Evolutionary conservation across 2,888 invertebrate species (phyloP).

Genomic region (Tigriopus californicus): DNA sequence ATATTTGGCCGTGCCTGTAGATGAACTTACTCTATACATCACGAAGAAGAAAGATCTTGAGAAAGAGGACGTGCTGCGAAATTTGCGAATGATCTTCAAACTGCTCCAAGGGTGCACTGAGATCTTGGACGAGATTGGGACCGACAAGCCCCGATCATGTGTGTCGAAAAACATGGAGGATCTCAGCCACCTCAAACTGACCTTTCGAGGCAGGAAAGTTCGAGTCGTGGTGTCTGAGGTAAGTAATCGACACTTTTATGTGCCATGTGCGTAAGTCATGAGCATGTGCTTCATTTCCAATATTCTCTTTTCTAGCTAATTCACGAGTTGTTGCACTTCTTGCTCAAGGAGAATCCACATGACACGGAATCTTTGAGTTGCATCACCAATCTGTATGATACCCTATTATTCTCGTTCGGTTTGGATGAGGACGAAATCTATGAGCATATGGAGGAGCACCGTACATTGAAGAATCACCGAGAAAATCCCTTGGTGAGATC

Average conservation of each 20-base stretch:
- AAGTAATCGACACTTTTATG: too few species aligned
- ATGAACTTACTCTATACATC: background rate
- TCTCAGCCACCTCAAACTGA: background rate
- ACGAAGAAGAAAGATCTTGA: background rate
- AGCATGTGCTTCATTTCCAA: background rate
- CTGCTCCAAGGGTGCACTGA: constrained; percentile 5
- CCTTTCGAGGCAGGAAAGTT: background rate
- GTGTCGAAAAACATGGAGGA: background rate
- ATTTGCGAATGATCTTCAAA: background rate
- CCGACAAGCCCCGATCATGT: background rate
- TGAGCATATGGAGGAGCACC: constrained; percentile 12
- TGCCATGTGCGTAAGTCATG: too few species aligned
- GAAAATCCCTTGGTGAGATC: background rate
- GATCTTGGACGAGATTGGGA: background rate
- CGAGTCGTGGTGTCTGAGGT: background rate
- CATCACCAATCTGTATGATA: constrained; percentile 4
- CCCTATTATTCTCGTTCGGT: constrained; percentile 11
- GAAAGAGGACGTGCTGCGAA: constrained; percentile 9
- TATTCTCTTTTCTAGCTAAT: background rate
- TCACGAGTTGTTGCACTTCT: background rate
- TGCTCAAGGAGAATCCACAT: background rate
- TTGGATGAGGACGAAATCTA: constrained; percentile 12
- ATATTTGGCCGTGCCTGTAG: background rate
- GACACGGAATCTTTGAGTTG: constrained; percentile 4
- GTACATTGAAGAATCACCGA: constrained; percentile 2